These are phyloP conservation scores for Chrysemys picta DNA, from an alignment of 2,113 vertebrate genomes.

Conservation along the genomic window DNA sequence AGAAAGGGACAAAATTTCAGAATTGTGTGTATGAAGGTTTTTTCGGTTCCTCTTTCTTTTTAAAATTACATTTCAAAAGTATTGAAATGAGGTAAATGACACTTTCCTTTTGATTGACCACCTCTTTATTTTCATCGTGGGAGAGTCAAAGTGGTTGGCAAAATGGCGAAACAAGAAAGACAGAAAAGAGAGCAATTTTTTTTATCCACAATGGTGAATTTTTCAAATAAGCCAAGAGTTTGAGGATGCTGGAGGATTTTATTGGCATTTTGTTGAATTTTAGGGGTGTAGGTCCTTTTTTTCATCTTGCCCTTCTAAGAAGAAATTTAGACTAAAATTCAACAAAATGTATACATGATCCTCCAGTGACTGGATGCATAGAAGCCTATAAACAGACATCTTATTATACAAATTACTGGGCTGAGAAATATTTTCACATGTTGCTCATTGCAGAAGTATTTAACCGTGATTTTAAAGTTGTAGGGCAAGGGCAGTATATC, in stretches of 20 bases:
- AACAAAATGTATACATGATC: neutral
- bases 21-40: neutral
- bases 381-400: neutral
- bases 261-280: slow-evolving; percentile 21
- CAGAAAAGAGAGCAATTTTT: neutral
- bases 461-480: neutral
- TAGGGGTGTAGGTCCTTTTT: neutral
- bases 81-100: neutral
- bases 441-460: neutral
- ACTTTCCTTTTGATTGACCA: neutral
- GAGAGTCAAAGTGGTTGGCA: neutral
- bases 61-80: neutral
- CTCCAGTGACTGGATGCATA: neutral
- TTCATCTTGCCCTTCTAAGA: slow-evolving; percentile 25
- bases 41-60: neutral
- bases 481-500: neutral
- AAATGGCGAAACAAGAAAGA: neutral
- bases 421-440: neutral
- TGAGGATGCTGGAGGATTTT: neutral
- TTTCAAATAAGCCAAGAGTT: slow-evolving; percentile 17
- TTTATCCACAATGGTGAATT: neutral
- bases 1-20: neutral
- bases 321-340: neutral
- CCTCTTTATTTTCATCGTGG: neutral
- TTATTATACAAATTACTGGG: neutral